Evolutionary conservation across 2,888 invertebrate genomes (phyloP).

Genomic region (Hesperia comma): DNA sequence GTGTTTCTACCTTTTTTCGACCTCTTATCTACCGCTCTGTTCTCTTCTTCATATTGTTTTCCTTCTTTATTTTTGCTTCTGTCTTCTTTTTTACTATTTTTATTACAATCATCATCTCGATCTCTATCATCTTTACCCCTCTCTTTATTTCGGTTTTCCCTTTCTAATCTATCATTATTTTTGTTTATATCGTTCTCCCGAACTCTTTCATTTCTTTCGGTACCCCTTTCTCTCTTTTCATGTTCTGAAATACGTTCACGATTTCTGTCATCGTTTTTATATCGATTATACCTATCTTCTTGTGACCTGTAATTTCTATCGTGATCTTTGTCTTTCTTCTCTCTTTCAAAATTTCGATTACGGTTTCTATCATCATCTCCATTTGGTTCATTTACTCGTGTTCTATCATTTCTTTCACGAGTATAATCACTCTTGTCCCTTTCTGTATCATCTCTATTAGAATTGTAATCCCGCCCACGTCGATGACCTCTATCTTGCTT

Average conservation of each 20-base stretch:
- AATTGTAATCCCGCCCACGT: conserved; percentile 30
- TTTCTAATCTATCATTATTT: conserved; percentile 41
- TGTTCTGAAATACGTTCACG: background rate
- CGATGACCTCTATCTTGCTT: conserved; percentile 4
- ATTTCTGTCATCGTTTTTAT: background rate
- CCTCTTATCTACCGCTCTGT: conserved; percentile 13
- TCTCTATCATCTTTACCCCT: conserved; percentile 33
- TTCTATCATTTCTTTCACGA: conserved; percentile 2
- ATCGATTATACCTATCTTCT: background rate
- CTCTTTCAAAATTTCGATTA: background rate
- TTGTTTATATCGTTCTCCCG: conserved; percentile 30
- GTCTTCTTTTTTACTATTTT: conserved; percentile 11
- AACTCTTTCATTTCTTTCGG: conserved; percentile 5
- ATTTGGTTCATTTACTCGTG: background rate
- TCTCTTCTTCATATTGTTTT: conserved; percentile 24
- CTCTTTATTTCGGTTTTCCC: conserved; percentile 18
- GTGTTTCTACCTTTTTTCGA: background rate
- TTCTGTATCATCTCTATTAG: conserved; percentile 4
- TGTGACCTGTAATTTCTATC: background rate
- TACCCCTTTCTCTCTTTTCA: background rate
- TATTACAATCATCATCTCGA: conserved; percentile 25
- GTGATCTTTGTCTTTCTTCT: conserved; percentile 1
- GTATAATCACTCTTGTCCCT: background rate
- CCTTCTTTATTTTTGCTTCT: conserved; percentile 23
- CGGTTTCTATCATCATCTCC: background rate